Base-by-base conservation (phyloP, 1,140 invertebrate species). In the Cyclargus thomasi region DNA sequence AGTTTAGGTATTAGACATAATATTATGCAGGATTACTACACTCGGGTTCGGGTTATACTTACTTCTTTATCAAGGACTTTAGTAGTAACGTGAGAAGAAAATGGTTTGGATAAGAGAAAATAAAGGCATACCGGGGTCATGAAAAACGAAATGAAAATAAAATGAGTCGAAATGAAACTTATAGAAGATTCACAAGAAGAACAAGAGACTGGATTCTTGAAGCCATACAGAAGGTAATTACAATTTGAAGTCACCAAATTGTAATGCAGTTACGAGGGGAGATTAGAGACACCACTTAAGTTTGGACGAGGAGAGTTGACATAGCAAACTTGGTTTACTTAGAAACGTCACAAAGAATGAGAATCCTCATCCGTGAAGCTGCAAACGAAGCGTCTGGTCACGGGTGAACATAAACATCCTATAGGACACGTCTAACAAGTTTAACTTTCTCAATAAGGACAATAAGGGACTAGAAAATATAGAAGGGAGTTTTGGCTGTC, bases 221-320 rank as follows among this genome's bases (percentile, higher is more conserved):
- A 87, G 83, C 86, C 72, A 74, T 74, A 74, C 67, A 57, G 64
- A 85, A 83, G 86, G 86, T 86, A 82, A 86, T 89, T 89, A 89
- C 86, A 89, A 83, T 89, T 83, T 89, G 86, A 89, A 90, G 89
- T 90, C 82, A 90, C 90, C 88, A 90, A 74, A 81, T 85, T 89
- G 82, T 83, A 91, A 91, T 91, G 86, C 90, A 91, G 90, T 91
- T 89, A 91, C 90, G 89, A 91, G 90, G 85, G 89, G 90, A 91
- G 90, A 91, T 90, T 86, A 74, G 70, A 74, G 73, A 88, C 86
- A 90, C 87, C 87, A 90, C 87, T 86, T 66, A 63, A 74, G 67
- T 64, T 67, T 64, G 73, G 72, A 74, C 62, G n/a, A 57, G 70
- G 67, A 62, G 47, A 82, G 80, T 79, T 66, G 70, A 74, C 71